A percentile compares a stretch with the other conserved stretches of the same genome.
Evolutionary conservation across 2,113 vertebrate species (phyloP).

Genomic region (Eulemur macaco): DNA sequence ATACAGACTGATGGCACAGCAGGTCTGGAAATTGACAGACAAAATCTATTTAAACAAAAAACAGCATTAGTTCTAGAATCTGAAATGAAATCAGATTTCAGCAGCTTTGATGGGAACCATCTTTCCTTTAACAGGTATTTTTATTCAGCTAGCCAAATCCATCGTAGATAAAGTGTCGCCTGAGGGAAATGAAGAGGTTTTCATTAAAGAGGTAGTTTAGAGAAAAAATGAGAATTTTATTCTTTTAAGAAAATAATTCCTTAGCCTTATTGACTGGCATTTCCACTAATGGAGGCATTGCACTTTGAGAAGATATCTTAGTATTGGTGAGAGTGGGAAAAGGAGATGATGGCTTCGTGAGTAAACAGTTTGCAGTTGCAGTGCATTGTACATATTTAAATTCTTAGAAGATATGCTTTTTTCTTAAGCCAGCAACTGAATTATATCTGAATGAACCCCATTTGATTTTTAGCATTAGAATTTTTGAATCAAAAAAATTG

Average conservation of each 20-base stretch:
- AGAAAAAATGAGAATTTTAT: constrained; percentile 59
- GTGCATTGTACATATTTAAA: not conserved
- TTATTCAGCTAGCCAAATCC: constrained; percentile 64
- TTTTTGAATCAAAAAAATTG: not conserved
- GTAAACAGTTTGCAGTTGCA: not conserved
- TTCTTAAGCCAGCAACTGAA: not conserved
- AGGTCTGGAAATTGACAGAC: constrained; percentile 86
- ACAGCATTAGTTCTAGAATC: constrained; percentile 79
- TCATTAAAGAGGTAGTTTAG: not conserved
- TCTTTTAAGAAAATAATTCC: not conserved
- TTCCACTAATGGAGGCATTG: not conserved
- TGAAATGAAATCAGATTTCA: constrained; percentile 86
- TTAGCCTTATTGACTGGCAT: not conserved
- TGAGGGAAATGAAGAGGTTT: constrained; percentile 28
- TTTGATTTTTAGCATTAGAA: not conserved
- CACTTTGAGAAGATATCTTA: not conserved
- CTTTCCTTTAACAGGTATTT: constrained; percentile 74
- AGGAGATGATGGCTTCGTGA: not conserved
- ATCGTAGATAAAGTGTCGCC: constrained; percentile 59
- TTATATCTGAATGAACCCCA: not conserved
- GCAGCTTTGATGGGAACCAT: constrained; percentile 77
- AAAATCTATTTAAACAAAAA: constrained; percentile 89
- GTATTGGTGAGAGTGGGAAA: not conserved
- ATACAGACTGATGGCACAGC: constrained; percentile 84
- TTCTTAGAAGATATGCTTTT: not conserved